Conservation (phyloP, 2,888 invertebrate species). For the Eupelmus urozonus region DNA sequence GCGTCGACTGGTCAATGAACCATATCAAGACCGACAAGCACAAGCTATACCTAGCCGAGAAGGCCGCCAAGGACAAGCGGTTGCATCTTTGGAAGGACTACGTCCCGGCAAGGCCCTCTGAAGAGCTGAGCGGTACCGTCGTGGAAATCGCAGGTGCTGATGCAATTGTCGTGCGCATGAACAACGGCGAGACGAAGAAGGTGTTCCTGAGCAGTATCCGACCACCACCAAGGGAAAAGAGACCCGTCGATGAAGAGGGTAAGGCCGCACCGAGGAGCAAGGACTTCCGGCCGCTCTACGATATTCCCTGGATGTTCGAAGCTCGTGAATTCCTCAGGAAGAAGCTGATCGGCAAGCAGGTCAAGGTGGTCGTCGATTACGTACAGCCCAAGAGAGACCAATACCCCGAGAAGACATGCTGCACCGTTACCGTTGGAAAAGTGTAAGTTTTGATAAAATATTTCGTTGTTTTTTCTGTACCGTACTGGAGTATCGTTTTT, state of each 20-base stretch:
- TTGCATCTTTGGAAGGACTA: conserved; percentile 95
- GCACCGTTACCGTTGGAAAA: conserved; percentile 91
- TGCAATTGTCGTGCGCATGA: conserved; percentile 90
- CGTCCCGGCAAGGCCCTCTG: conserved; percentile 85
- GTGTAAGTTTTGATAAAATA: conserved; percentile 79
- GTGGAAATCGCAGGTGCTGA: conserved; percentile 97
- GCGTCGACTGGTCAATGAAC: conserved; percentile 95
- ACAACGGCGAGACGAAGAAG: conserved; percentile 89
- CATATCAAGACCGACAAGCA: conserved; percentile 89
- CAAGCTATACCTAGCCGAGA: conserved; percentile 90
- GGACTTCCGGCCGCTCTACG: conserved; percentile 94
- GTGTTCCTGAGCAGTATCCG: conserved; percentile 97
- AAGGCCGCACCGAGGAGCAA: conserved; percentile 85
- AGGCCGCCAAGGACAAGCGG: conserved; percentile 90
- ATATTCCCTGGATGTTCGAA: conserved; percentile 99
- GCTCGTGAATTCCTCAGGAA: conserved; percentile 97
- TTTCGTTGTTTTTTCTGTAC: neutral
- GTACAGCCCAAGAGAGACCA: conserved; percentile 96
- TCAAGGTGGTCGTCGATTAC: conserved; percentile 95
- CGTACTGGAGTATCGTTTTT: neutral
- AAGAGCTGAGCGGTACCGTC: conserved; percentile 89
- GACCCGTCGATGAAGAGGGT: conserved; percentile 81
- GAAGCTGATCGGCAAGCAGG: conserved; percentile 96
- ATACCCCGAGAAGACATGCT: conserved; percentile 96
- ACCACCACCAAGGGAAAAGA: conserved; percentile 91